Percentiles rank a stretch among this genome's conserved stretches.
Conservation (phyloP, 2,797 vertebrate genomes). For the Dendrocincla tyrannina region DNA sequence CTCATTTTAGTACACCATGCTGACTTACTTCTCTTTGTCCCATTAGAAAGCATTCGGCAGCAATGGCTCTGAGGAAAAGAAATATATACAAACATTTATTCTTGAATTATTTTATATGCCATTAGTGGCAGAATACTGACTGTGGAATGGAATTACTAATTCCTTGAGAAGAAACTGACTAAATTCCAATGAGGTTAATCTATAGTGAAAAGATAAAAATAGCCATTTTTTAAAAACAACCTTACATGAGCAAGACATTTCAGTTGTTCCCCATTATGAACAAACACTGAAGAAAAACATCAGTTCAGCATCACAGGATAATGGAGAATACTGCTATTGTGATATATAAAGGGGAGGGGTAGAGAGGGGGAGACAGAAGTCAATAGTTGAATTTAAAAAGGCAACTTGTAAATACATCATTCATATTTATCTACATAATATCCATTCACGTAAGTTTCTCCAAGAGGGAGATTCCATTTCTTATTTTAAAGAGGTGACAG, state of each 20-base stretch:
- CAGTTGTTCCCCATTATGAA: conserved; percentile 78
- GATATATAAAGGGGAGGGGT: conserved; percentile 72
- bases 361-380: conserved; percentile 70
- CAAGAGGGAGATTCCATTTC: conserved; percentile 28
- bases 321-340: conserved; percentile 71
- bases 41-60: conserved; percentile 89
- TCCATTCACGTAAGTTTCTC: conserved; percentile 15
- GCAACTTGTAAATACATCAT: conserved; percentile 46
- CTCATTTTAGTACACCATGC: neutral
- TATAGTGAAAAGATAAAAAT: conserved; percentile 76
- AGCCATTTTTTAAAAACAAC: conserved; percentile 78
- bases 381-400: conserved; percentile 62
- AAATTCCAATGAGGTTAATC: conserved; percentile 74
- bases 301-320: conserved; percentile 71
- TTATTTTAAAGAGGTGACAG: conserved; percentile 30
- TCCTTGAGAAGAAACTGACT: conserved; percentile 77
- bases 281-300: conserved; percentile 74
- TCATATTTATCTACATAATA: conserved; percentile 47
- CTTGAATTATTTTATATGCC: conserved; percentile 63
- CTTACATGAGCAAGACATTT: conserved; percentile 80
- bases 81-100: conserved; percentile 78
- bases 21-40: conserved; percentile 90
- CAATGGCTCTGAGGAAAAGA: conserved; percentile 88
- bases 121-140: conserved; percentile 73
- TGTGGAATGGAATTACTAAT: conserved; percentile 76